Conservation (phyloP, 2,888 invertebrate genomes). For the Lithodes maja region DNA sequence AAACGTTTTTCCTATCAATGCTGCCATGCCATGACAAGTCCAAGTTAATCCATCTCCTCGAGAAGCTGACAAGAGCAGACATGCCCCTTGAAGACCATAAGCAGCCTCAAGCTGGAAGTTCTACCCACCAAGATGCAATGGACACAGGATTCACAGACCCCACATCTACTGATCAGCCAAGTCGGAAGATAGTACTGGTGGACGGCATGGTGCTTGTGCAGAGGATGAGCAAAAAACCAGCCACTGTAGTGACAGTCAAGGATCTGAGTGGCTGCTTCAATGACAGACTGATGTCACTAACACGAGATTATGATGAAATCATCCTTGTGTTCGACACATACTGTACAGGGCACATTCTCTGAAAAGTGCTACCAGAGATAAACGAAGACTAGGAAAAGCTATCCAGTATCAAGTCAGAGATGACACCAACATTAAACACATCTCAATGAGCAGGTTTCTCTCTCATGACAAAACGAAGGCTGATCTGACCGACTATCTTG, state of each 20-base stretch:
- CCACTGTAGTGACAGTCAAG: conserved; percentile 11
- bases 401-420: conserved; percentile 1
- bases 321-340: conserved; percentile 3
- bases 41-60: conserved; percentile 16
- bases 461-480: conserved; percentile 13
- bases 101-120: neutral
- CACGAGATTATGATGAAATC: neutral
- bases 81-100: neutral
- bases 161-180: neutral
- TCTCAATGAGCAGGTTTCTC: neutral
- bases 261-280: neutral
- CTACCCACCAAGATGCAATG: neutral
- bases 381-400: conserved; percentile 3
- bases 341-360: neutral
- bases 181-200: neutral
- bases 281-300: neutral
- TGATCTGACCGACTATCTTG: neutral
- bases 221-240: conserved; percentile 18
- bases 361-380: neutral
- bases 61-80: neutral
- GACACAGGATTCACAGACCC: too few species aligned
- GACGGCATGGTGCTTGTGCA: conserved; percentile 3
- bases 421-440: neutral
- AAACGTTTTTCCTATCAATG: neutral
- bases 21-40: conserved; percentile 7